Base-by-base conservation (phyloP, 2,888 invertebrate genomes). In the Noctuana brunneofusca region DNA sequence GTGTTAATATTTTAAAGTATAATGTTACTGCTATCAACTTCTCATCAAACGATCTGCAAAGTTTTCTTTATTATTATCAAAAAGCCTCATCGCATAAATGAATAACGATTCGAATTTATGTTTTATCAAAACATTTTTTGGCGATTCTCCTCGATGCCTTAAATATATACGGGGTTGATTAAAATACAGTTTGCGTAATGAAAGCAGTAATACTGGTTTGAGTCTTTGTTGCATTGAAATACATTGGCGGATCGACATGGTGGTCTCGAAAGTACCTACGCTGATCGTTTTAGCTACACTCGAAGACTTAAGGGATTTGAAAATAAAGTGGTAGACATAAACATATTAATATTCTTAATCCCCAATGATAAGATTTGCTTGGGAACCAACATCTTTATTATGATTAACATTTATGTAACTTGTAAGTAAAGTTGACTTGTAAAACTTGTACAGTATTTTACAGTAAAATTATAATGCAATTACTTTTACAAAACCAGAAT, bases 201-300 rank as follows among this genome's bases (percentile, higher is more conserved):
- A 9, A 55, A 43, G 63, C 32, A 53, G 35, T 43, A 46, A 58
- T 60, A 49, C 59, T 20, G 46, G 43, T 57, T 55, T 55, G 43
- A 20, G 18, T 55, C 55, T 55, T 55, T 43, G 55, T 55, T 27
- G 55, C 41, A 43, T 43, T 55, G 43, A 27, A 43, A 16, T 20
- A 9, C 4, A 30, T 30, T 30, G 53, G 32, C 52, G 22, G 43
- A 22, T 38, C 38, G 52, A 53, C 43, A n/a, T 11, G 57, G 57
- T 48, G 57, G 57, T 48, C 57, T 57, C 20, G 35, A 16, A 32
- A 18, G 22, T 43, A 6, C 11, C 3, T 49, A 8, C 30, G 4
- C 27, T 30, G 27, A 49, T 24, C n/a, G 5, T 24, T 49, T 49
- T 49, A 49, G 49, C 12, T 20, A 20, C 46, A 41, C 16, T 16